These are phyloP conservation scores for Silurus asotus DNA, from an alignment of 2,113 vertebrate genomes.

Conservation along the genomic window DNA sequence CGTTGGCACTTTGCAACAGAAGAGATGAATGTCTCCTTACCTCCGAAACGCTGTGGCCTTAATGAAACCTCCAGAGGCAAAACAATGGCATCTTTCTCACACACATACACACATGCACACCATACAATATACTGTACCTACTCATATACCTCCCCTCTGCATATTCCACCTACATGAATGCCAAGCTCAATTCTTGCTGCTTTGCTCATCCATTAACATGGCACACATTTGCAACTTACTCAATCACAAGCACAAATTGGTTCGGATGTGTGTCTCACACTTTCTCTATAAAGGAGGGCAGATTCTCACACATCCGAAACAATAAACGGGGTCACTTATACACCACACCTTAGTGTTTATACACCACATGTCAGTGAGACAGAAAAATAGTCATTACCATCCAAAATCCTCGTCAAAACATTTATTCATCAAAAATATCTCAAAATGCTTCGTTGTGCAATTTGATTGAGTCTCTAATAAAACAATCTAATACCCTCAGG, in stretches of 20 bases:
- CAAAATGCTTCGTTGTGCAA: not conserved
- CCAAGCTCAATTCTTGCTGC: constrained; percentile 23
- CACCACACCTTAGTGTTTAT: constrained; percentile 48
- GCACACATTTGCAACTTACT: constrained; percentile 33
- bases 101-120: constrained; percentile 46
- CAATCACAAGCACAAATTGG: constrained; percentile 47
- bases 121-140: constrained; percentile 35
- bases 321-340: constrained; percentile 63
- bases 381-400: constrained; percentile 39
- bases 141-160: constrained; percentile 28
- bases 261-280: constrained; percentile 18
- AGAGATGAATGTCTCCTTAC: constrained; percentile 81
- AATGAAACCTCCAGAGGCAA: constrained; percentile 82
- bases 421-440: not conserved
- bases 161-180: constrained; percentile 46
- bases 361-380: constrained; percentile 53
- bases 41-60: constrained; percentile 75
- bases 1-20: constrained; percentile 74
- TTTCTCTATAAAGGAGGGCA: constrained; percentile 40
- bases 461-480: constrained; percentile 7
- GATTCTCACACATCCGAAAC: constrained; percentile 48
- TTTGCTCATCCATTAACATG: constrained; percentile 33
- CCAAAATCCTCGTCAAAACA: constrained; percentile 6
- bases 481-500: not conserved
- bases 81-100: constrained; percentile 71